Conservation (phyloP, 2,888 invertebrate genomes). For the Gerosis bhagava region DNA sequence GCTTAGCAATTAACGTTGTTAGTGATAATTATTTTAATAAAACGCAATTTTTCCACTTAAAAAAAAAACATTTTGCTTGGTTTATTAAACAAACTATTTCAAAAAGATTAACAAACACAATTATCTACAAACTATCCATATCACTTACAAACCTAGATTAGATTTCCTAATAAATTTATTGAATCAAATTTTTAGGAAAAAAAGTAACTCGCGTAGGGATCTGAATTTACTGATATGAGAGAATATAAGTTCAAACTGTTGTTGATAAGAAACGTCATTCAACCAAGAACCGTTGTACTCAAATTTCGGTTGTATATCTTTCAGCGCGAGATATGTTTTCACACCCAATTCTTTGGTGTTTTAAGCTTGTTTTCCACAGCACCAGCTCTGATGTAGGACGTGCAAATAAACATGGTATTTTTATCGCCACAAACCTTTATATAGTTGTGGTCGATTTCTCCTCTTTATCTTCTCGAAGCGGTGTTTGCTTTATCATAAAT, state of each 20-base stretch:
- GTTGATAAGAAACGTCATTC: slow-evolving; percentile 46
- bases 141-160: no score
- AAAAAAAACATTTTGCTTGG: no score
- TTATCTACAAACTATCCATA: no score
- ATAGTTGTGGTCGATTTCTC: slow-evolving; percentile 81
- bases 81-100: no score
- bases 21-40: no score
- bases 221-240: slow-evolving; percentile 73
- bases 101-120: no score
- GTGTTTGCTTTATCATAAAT: slow-evolving; percentile 78
- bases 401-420: slow-evolving; percentile 82
- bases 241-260: slow-evolving; percentile 65
- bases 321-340: slow-evolving; percentile 50
- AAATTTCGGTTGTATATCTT: slow-evolving; percentile 56
- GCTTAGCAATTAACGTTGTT: no score
- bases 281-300: slow-evolving; percentile 34
- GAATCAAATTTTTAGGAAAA: slow-evolving; percentile 66
- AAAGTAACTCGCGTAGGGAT: slow-evolving; percentile 66
- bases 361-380: slow-evolving; percentile 56
- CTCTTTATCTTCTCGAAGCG: slow-evolving; percentile 76
- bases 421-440: slow-evolving; percentile 80
- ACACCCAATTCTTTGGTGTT: slow-evolving; percentile 38
- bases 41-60: no score
- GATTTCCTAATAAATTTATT: slow-evolving; percentile 54
- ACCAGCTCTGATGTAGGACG: slow-evolving; percentile 74